These are phyloP conservation scores for Dexiosoma caninum DNA, from an alignment of 2,888 invertebrate genomes.

Conservation along the genomic window DNA sequence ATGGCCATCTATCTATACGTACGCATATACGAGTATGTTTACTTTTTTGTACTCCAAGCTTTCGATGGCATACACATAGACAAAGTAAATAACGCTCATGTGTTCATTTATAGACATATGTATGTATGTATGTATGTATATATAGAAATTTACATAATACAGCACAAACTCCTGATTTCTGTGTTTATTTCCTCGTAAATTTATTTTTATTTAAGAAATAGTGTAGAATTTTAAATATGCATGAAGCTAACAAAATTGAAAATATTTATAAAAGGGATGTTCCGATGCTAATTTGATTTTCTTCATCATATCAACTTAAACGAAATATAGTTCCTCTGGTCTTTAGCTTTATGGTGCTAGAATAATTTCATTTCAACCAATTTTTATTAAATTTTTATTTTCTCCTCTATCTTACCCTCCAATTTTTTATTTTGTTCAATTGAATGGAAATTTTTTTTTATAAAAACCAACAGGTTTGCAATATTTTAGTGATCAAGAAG, in stretches of 20 bases:
- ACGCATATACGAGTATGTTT: no score
- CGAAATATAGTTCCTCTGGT: conserved; percentile 36
- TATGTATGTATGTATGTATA: no score
- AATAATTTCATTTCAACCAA: conserved; percentile 52
- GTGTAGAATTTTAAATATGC: not conserved
- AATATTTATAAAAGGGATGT: conserved; percentile 37
- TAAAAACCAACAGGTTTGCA: conserved; percentile 38
- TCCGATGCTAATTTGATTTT: conserved; percentile 53
- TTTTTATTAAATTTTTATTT: conserved; percentile 22
- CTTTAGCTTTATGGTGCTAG: conserved; percentile 43
- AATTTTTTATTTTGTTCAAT: not conserved
- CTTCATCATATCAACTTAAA: conserved; percentile 37
- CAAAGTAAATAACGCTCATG: no score
- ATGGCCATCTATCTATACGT: not conserved
- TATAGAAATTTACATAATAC: no score
- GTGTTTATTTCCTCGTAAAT: not conserved
- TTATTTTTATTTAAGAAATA: not conserved
- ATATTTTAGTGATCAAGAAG: conserved; percentile 3
- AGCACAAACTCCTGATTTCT: not conserved
- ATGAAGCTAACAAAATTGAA: conserved; percentile 19
- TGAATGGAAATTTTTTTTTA: conserved; percentile 42
- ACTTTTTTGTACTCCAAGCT: no score
- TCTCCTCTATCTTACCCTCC: not conserved
- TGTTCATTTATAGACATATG: no score
- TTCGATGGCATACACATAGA: no score